These are phyloP conservation scores for Ophioninae sp. DNA, from an alignment of 2,888 invertebrate genomes.

Conservation along the genomic window DNA sequence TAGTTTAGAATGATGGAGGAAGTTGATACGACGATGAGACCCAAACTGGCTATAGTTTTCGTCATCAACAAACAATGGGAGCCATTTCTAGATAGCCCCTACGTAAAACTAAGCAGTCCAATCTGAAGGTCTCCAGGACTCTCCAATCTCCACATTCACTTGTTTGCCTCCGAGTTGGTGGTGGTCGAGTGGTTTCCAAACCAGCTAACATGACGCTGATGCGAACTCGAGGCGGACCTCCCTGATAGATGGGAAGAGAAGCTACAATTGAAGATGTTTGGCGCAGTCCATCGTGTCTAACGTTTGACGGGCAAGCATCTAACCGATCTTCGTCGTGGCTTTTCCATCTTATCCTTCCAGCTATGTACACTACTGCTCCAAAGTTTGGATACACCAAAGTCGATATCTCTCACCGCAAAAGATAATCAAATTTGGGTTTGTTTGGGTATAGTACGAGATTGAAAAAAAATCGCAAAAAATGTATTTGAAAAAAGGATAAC, in stretches of 20 bases:
- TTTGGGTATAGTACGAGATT: no score
- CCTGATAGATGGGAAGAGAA: neutral
- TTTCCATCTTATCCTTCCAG: neutral
- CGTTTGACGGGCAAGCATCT: neutral
- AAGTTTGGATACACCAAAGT: no score
- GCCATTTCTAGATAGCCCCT: neutral
- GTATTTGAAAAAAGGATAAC: neutral
- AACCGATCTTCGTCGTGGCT: constrained; percentile 12
- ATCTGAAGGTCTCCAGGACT: neutral
- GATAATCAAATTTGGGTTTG: no score
- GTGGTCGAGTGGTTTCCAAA: neutral
- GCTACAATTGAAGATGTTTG: neutral
- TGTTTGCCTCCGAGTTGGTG: neutral
- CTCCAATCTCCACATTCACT: neutral
- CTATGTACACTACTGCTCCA: neutral
- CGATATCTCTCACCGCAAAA: no score
- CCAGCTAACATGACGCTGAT: neutral
- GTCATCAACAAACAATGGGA: no score
- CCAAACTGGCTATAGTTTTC: no score
- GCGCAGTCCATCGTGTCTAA: neutral
- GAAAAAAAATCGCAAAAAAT: neutral
- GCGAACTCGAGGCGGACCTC: neutral
- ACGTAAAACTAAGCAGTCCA: neutral
- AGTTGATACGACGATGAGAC: no score
- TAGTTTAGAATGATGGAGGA: no score